phyloP scores from a whole-genome alignment of 2,113 vertebrate genomes.

The Psittacula cyanocephala region DNA sequence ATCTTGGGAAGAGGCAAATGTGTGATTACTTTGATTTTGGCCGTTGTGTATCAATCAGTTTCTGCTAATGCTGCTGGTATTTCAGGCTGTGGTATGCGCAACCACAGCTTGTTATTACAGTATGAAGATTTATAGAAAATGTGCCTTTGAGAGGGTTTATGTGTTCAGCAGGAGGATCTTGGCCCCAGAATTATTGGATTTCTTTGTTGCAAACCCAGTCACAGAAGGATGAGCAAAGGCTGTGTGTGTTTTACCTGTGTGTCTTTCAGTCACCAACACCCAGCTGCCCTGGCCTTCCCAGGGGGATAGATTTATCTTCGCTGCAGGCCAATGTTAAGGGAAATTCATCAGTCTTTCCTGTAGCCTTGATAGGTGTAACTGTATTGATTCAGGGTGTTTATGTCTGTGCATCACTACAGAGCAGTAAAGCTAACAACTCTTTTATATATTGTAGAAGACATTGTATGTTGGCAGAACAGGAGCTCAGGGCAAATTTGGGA shows the following conservation, averaged over 20 bases:
- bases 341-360: neutral
- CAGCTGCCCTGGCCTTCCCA: fast-evolving
- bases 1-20: neutral
- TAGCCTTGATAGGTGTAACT: neutral
- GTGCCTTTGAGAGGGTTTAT: neutral
- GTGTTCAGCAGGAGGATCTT: neutral
- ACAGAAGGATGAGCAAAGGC: neutral
- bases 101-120: neutral
- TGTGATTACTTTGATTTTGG: neutral
- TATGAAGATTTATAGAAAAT: neutral
- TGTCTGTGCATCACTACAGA: neutral
- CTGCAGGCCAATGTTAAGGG: neutral
- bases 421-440: neutral
- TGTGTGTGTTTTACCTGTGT: neutral
- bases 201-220: neutral
- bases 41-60: neutral
- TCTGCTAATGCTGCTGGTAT: neutral
- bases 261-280: neutral
- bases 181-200: neutral
- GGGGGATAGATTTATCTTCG: neutral
- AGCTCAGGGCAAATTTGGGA: neutral
- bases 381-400: neutral
- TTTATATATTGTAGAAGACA: neutral
- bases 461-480: neutral
- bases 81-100: neutral